These are phyloP conservation scores for Teleiodes luculella DNA, from an alignment of 2,888 invertebrate species.

Conservation along the genomic window DNA sequence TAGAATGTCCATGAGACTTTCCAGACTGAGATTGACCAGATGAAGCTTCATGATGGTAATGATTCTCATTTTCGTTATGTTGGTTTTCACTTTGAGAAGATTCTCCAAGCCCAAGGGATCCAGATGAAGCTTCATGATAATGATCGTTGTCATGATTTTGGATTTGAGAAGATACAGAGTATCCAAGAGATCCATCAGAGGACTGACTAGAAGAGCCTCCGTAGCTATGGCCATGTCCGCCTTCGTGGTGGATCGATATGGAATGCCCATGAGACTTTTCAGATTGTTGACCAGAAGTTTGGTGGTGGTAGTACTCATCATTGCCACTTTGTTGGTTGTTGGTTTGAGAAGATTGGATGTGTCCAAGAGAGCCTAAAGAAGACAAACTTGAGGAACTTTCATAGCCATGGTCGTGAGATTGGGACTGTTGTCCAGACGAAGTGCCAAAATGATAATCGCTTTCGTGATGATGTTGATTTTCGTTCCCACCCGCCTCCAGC, in stretches of 20 bases:
- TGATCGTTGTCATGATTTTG: neutral
- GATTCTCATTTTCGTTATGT: neutral
- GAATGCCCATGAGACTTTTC: slow-evolving; percentile 1
- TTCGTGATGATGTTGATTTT: neutral
- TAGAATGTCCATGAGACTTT: slow-evolving; percentile 21
- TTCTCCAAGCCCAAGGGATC: neutral
- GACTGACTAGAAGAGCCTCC: neutral
- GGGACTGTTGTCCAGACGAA: neutral
- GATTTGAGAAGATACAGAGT: neutral
- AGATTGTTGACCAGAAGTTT: neutral
- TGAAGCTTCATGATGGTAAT: neutral
- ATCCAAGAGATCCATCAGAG: neutral
- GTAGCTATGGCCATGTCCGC: slow-evolving; percentile 11
- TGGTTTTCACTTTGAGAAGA: neutral
- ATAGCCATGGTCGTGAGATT: neutral
- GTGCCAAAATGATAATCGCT: neutral
- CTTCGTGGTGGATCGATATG: neutral
- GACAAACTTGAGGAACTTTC: neutral
- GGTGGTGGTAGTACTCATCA: neutral
- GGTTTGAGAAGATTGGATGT: slow-evolving; percentile 43
- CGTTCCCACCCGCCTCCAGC: neutral
- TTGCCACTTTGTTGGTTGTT: slow-evolving; percentile 32
- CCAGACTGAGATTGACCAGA: slow-evolving; percentile 24
- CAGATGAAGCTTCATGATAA: slow-evolving; percentile 17
- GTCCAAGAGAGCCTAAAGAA: slow-evolving; percentile 20